These are phyloP conservation scores for Coregonus suidteri DNA, from an alignment of 2,797 vertebrate species.

Conservation along the genomic window DNA sequence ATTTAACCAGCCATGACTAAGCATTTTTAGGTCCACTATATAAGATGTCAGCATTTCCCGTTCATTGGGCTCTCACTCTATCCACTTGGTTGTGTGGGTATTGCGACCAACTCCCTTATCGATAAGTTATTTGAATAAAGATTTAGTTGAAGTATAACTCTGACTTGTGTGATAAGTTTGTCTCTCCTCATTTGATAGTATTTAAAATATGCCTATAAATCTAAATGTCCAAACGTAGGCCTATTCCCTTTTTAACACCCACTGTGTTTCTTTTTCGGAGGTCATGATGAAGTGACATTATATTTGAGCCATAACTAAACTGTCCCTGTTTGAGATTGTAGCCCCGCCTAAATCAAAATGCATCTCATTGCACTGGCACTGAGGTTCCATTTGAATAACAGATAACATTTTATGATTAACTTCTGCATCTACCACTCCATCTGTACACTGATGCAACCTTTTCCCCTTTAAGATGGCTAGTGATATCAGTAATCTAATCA, in stretches of 20 bases:
- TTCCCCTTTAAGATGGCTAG: background rate
- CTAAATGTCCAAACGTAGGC: conserved; percentile 30
- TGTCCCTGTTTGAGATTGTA: background rate
- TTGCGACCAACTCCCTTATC: no score
- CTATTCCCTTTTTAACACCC: conserved; percentile 2
- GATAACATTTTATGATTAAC: background rate
- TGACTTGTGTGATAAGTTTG: no score
- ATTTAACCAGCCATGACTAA: no score
- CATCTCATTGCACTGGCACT: background rate
- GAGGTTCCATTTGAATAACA: background rate
- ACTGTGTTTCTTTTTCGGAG: conserved; percentile 24
- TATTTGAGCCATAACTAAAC: background rate
- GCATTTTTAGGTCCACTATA: no score
- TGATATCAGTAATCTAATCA: conserved; percentile 16
- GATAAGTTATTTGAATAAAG: no score
- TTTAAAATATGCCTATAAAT: conserved; percentile 23
- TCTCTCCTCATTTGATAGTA: no score
- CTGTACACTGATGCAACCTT: background rate
- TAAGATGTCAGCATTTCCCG: no score
- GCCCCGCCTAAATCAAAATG: background rate
- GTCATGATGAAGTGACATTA: background rate
- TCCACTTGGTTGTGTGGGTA: no score
- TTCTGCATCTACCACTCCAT: background rate
- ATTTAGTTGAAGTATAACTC: no score
- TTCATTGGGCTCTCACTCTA: no score